Conservation (phyloP, 2,113 vertebrate species). For the Hippopotamus amphibius region DNA sequence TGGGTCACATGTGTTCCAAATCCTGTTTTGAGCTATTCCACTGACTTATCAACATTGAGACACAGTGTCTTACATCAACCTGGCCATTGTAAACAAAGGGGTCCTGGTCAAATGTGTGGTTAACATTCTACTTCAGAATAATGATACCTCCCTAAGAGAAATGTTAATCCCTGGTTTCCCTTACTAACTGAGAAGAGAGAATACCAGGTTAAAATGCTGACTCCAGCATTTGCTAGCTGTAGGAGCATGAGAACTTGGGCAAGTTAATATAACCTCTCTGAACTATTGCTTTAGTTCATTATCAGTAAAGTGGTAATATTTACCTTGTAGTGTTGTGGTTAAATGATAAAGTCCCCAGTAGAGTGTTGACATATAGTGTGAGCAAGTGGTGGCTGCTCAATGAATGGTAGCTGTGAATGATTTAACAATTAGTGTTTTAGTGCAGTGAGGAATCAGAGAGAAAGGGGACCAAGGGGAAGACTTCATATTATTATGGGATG, state of each 20-base stretch:
- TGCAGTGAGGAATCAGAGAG: neutral
- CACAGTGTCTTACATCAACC: neutral
- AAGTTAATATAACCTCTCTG: neutral
- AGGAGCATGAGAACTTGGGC: neutral
- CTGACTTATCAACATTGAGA: neutral
- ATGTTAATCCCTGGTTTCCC: neutral
- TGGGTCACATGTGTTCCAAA: neutral
- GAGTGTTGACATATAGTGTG: neutral
- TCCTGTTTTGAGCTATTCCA: neutral
- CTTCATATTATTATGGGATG: neutral
- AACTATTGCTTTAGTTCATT: neutral
- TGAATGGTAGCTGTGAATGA: neutral
- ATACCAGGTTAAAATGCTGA: neutral
- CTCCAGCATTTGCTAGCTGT: neutral
- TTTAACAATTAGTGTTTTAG: no score
- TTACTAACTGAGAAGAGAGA: neutral
- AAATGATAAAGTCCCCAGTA: neutral
- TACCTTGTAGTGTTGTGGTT: neutral
- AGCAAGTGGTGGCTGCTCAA: neutral
- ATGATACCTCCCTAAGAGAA: neutral
- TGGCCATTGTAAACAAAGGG: neutral
- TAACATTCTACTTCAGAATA: neutral
- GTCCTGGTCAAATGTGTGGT: neutral
- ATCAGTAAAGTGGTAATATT: neutral
- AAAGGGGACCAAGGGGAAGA: neutral